phyloP scores from a whole-genome alignment of 2,888 invertebrate species.

The Phengaris arion region DNA sequence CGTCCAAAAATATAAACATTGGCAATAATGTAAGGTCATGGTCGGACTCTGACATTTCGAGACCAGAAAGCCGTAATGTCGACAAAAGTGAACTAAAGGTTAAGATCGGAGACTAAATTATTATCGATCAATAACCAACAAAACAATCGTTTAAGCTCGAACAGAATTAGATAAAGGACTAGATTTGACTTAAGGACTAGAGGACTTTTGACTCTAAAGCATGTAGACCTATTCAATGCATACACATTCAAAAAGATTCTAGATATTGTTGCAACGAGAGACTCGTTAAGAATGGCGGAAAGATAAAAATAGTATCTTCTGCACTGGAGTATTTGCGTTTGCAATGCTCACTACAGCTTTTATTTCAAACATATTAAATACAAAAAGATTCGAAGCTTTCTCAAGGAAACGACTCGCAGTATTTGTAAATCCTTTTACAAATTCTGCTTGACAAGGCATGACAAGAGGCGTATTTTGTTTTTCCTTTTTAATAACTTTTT shows the following conservation, averaged over 20 bases:
- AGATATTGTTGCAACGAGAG: background rate
- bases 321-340: constrained; percentile 1
- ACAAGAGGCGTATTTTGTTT: background rate
- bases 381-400: background rate
- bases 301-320: constrained; percentile 6
- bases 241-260: background rate
- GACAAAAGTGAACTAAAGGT: constrained; percentile 15
- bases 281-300: background rate
- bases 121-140: background rate
- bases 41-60: constrained; percentile 11
- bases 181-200: background rate
- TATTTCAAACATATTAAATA: constrained; percentile 2
- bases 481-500: no score
- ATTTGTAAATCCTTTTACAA: background rate
- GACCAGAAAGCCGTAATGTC: background rate
- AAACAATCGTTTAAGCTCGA: background rate
- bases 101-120: background rate
- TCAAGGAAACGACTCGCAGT: background rate
- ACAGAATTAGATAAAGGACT: background rate
- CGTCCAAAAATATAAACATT: constrained; percentile 13
- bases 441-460: background rate
- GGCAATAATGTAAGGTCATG: constrained; percentile 13
- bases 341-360: background rate
- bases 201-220: background rate
- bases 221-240: background rate